Percentiles rank a stretch among this genome's conserved stretches.
These are phyloP conservation scores for Brassicogethes aeneus DNA, from an alignment of 2,888 invertebrate genomes.

Conservation along the genomic window DNA sequence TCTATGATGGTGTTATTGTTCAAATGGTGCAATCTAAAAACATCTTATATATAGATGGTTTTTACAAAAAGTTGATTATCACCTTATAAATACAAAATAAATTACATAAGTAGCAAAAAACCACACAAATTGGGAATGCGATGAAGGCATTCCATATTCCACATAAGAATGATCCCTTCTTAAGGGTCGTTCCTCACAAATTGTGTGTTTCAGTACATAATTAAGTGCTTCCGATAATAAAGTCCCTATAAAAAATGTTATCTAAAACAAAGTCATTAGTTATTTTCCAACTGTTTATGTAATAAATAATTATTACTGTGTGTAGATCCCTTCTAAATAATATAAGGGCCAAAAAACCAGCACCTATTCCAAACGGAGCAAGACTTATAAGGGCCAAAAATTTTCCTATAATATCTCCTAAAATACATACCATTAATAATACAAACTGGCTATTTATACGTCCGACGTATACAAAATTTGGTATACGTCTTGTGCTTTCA, in stretches of 20 bases:
- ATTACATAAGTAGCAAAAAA: constrained; percentile 80
- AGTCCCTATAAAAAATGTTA: constrained; percentile 74
- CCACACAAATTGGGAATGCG: constrained; percentile 87
- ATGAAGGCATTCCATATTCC: constrained; percentile 87
- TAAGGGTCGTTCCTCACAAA: constrained; percentile 73
- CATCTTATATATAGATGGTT: constrained; percentile 7
- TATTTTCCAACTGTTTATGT: neutral
- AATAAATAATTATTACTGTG: constrained; percentile 53
- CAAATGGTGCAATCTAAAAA: constrained; percentile 69
- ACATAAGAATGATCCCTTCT: constrained; percentile 56
- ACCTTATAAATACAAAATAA: constrained; percentile 83
- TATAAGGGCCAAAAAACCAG: constrained; percentile 76
- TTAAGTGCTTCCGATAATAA: constrained; percentile 71
- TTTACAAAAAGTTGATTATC: constrained; percentile 22
- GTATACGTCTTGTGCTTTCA: too few relatives aligned
- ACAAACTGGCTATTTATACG: too few relatives aligned
- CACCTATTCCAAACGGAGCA: constrained; percentile 72
- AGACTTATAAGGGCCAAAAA: constrained; percentile 74
- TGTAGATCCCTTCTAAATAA: constrained; percentile 84
- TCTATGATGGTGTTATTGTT: constrained; percentile 71
- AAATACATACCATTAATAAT: too few relatives aligned
- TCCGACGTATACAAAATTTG: too few relatives aligned
- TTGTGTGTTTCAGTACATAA: constrained; percentile 69
- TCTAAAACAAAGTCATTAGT: constrained; percentile 48
- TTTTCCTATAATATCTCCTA: constrained; percentile 79